Evolutionary conservation across 2,797 vertebrate species (phyloP).

Genomic region (Sphenodon punctatus): DNA sequence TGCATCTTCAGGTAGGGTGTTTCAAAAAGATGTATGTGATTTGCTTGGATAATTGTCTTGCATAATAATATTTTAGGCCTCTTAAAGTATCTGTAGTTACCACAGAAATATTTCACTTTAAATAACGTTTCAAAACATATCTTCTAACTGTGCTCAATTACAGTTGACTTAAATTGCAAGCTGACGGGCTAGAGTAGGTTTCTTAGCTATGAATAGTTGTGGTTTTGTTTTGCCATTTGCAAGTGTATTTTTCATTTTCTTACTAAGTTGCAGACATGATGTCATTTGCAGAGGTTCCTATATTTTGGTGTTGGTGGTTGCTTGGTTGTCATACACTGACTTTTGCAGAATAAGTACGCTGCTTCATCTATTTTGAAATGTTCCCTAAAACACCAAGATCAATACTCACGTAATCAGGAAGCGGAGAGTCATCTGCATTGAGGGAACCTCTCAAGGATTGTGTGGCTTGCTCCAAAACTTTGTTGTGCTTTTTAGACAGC

Average conservation of each 20-base stretch:
- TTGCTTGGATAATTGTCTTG: neutral
- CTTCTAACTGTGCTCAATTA: neutral
- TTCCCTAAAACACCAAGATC: neutral
- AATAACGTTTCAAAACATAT: neutral
- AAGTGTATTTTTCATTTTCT: constrained; percentile 8
- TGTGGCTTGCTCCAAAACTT: constrained; percentile 96
- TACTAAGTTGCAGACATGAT: constrained; percentile 50
- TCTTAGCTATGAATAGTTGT: constrained; percentile 20
- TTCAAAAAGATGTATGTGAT: neutral
- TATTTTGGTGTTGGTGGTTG: constrained; percentile 40
- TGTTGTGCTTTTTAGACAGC: constrained; percentile 99
- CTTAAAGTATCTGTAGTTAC: neutral
- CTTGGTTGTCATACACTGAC: constrained; percentile 22
- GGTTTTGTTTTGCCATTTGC: constrained; percentile 45
- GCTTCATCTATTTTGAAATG: neutral
- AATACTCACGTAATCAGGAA: constrained; percentile 96
- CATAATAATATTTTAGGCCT: neutral
- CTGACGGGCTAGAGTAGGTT: neutral
- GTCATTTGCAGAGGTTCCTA: constrained; percentile 59
- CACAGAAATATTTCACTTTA: neutral
- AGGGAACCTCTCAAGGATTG: constrained; percentile 89
- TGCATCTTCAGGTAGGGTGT: neutral
- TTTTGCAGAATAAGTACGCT: constrained; percentile 28
- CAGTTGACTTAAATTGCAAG: neutral
- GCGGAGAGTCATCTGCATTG: constrained; percentile 79